phyloP scores from a whole-genome alignment of 2,888 invertebrate genomes.

The Chorisops tibialis region DNA sequence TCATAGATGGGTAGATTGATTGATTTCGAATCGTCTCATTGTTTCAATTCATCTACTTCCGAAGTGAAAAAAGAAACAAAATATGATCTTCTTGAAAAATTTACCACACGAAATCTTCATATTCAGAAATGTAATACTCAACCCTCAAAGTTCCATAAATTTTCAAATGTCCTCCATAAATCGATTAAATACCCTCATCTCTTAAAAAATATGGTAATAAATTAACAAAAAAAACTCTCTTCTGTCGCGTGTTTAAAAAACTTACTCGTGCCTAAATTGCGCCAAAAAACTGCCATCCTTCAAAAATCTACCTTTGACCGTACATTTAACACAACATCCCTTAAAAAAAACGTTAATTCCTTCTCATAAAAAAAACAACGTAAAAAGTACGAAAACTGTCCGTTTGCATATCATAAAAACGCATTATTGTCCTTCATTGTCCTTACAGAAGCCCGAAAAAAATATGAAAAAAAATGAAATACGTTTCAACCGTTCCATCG shows the following conservation, averaged over 20 bases:
- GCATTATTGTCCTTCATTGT: constrained; percentile 1
- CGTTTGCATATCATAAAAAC: constrained; percentile 22
- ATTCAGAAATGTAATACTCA: too few relatives aligned
- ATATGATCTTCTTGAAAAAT: too few relatives aligned
- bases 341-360: constrained; percentile 11
- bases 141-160: too few relatives aligned
- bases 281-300: constrained; percentile 2
- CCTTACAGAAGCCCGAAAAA: neutral
- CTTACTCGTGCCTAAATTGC: constrained; percentile 14
- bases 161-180: too few relatives aligned
- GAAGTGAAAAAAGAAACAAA: too few relatives aligned
- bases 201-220: neutral
- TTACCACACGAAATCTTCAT: too few relatives aligned
- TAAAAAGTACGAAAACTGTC: constrained; percentile 2
- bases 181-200: too few relatives aligned
- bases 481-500: constrained; percentile 13
- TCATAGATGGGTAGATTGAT: too few relatives aligned
- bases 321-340: neutral
- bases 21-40: too few relatives aligned
- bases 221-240: neutral
- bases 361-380: neutral
- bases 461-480: neutral
- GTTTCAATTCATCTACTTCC: too few relatives aligned
- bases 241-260: neutral
- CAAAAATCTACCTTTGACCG: neutral